Evolutionary conservation across 2,888 invertebrate genomes (phyloP).

Genomic region (Idaea dimidiata): DNA sequence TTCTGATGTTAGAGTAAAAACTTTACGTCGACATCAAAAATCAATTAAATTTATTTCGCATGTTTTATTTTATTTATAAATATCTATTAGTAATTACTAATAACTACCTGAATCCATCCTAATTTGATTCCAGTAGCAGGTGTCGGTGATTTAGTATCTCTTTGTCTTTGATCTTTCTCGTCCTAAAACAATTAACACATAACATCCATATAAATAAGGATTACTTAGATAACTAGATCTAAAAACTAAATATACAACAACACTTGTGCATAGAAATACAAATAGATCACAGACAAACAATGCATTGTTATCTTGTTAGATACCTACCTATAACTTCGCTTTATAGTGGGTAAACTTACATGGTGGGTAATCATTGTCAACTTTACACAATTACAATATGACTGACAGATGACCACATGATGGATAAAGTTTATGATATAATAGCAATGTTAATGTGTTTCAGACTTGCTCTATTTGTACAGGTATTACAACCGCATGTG

Average conservation of each 20-base stretch:
- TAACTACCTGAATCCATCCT: constrained; percentile 88
- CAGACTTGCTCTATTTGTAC: background rate
- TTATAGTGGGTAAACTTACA: background rate
- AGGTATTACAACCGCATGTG: background rate
- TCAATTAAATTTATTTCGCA: too few species aligned
- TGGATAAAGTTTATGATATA: background rate
- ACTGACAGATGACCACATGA: constrained; percentile 3
- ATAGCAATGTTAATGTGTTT: background rate
- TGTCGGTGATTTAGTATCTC: constrained; percentile 72
- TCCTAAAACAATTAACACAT: constrained; percentile 52
- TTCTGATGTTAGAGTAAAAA: too few species aligned
- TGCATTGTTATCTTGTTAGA: background rate
- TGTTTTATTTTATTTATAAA: too few species aligned
- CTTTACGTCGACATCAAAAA: too few species aligned
- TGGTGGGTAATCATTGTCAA: background rate
- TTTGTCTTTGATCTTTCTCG: constrained; percentile 53
- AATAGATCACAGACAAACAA: background rate
- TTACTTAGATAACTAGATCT: constrained; percentile 11
- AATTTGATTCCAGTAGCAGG: constrained; percentile 85
- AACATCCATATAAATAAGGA: constrained; percentile 14
- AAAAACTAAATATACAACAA: constrained; percentile 15
- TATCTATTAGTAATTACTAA: background rate
- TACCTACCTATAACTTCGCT: background rate
- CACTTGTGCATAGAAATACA: background rate
- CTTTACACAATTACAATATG: background rate